phyloP scores from a whole-genome alignment of 1,140 invertebrate genomes.

The Bombus difficillimus region DNA sequence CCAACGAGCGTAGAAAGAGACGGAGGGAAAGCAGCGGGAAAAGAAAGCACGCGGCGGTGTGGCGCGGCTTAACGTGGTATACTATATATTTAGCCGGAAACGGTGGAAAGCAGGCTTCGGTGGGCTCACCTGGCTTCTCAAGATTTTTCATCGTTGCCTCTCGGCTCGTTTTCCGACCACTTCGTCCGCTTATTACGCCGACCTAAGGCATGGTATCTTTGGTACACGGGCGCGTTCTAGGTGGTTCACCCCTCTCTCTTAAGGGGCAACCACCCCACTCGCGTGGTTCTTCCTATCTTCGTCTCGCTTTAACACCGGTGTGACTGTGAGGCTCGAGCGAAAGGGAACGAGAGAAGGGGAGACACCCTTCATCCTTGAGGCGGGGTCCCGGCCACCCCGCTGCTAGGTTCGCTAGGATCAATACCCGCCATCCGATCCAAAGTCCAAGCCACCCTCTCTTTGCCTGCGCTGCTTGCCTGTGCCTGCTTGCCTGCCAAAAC shows the following conservation, averaged over 20 bases:
- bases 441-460: constrained; percentile 78
- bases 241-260: constrained; percentile 69
- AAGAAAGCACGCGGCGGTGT: neutral
- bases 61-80: neutral
- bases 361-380: constrained; percentile 82
- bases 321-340: constrained; percentile 53
- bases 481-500: constrained; percentile 69
- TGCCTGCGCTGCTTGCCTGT: constrained; percentile 61
- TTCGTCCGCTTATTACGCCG: constrained; percentile 38
- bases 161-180: constrained; percentile 22
- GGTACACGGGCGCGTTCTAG: constrained; percentile 67
- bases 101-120: neutral
- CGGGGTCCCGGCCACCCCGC: constrained; percentile 80
- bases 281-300: constrained; percentile 52
- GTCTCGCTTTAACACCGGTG: constrained; percentile 46
- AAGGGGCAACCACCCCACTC: constrained; percentile 68
- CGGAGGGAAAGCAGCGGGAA: no score
- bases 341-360: constrained; percentile 68
- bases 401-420: constrained; percentile 80
- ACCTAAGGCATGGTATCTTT: constrained; percentile 71
- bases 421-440: constrained; percentile 81
- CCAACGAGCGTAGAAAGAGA: neutral
- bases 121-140: constrained; percentile 39
- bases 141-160: constrained; percentile 16
- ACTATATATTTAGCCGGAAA: neutral